phyloP scores from a whole-genome alignment of 2,888 invertebrate genomes.

The Pseudococcus viburni region DNA sequence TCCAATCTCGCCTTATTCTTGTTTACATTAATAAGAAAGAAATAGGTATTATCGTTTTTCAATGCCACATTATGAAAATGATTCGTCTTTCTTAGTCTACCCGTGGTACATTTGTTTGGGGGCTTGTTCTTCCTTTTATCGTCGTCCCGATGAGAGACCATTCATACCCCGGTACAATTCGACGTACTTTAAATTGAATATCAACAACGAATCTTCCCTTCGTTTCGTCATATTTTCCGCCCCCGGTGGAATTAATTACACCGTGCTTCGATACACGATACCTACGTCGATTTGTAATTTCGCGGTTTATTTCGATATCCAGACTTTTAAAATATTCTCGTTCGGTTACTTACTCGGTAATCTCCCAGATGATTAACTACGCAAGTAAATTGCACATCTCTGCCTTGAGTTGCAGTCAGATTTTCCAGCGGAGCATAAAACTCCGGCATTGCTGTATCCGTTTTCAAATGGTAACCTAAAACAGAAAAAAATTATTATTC shows the following conservation, averaged over 20 bases:
- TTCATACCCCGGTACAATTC: neutral
- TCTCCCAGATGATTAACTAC: constrained; percentile 90
- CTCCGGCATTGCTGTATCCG: constrained; percentile 79
- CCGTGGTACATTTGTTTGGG: neutral
- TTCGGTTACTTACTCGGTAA: constrained; percentile 80
- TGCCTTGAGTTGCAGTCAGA: constrained; percentile 88
- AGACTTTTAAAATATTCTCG: neutral
- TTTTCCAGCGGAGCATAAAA: constrained; percentile 89
- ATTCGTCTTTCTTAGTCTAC: constrained; percentile 24
- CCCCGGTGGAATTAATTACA: constrained; percentile 26
- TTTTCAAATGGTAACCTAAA: constrained; percentile 81
- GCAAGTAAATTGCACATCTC: constrained; percentile 91
- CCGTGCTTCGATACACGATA: neutral
- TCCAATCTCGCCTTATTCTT: constrained; percentile 64
- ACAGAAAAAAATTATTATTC: constrained; percentile 15
- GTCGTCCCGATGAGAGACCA: constrained; percentile 12
- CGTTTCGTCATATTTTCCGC: neutral
- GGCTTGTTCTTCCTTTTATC: constrained; percentile 22
- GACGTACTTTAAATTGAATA: constrained; percentile 45
- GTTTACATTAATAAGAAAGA: constrained; percentile 65
- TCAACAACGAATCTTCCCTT: neutral
- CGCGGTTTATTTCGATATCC: constrained; percentile 24
- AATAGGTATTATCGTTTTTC: constrained; percentile 63
- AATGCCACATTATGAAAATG: constrained; percentile 61
- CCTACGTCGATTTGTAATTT: constrained; percentile 14